phyloP scores from a whole-genome alignment of 2,888 invertebrate genomes.

The Ophraella communa region DNA sequence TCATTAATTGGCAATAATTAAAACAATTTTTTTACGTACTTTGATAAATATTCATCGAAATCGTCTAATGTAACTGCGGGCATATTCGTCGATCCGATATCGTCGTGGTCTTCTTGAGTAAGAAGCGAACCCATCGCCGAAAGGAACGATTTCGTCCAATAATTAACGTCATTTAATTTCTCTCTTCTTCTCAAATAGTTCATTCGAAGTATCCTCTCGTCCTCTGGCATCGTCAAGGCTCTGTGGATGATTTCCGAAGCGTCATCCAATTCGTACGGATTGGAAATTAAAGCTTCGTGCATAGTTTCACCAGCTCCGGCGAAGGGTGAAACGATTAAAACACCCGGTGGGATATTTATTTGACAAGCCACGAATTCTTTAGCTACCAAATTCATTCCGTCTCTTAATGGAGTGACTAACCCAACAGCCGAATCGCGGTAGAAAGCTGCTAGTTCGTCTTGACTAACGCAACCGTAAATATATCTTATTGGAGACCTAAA shows the following conservation, averaged over 20 bases:
- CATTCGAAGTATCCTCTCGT: constrained; percentile 86
- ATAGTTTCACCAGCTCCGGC: constrained; percentile 93
- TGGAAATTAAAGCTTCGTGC: constrained; percentile 90
- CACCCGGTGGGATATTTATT: constrained; percentile 83
- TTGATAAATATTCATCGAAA: constrained; percentile 86
- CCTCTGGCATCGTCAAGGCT: constrained; percentile 90
- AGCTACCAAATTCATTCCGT: constrained; percentile 92
- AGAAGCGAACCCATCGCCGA: constrained; percentile 84
- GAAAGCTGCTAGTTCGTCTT: constrained; percentile 84
- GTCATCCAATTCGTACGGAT: constrained; percentile 87
- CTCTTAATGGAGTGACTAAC: constrained; percentile 84
- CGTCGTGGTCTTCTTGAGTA: constrained; percentile 77
- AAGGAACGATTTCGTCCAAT: constrained; percentile 88
- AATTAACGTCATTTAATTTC: constrained; percentile 82
- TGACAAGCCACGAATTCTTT: constrained; percentile 94
- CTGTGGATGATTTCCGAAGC: constrained; percentile 87
- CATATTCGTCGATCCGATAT: constrained; percentile 84
- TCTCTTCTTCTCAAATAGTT: constrained; percentile 82
- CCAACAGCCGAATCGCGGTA: constrained; percentile 88
- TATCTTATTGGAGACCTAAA: constrained; percentile 76
- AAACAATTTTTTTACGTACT: constrained; percentile 65
- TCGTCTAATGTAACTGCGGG: constrained; percentile 90
- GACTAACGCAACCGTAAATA: constrained; percentile 87
- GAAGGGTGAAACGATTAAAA: constrained; percentile 87
- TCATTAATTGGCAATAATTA: too few species aligned